phyloP scores from a whole-genome alignment of 2,888 invertebrate species.

The Criorhina ranunculi region DNA sequence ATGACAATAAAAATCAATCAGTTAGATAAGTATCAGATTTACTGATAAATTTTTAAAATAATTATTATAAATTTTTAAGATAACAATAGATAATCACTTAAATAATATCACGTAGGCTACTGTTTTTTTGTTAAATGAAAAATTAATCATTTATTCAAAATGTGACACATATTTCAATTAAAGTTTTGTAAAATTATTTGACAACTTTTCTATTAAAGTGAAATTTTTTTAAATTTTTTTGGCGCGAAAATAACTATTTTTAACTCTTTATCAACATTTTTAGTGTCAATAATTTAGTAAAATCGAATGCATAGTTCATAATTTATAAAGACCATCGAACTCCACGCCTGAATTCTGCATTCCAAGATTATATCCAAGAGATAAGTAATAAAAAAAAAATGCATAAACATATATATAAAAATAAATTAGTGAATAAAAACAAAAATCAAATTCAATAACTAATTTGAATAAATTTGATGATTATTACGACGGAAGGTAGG shows the following conservation, averaged over 20 bases:
- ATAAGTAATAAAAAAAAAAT: constrained; percentile 1
- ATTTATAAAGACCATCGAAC: constrained; percentile 7
- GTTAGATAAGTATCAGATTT: constrained; percentile 22
- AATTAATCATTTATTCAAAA: background rate
- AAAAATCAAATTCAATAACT: background rate
- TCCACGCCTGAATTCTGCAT: background rate
- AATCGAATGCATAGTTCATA: background rate
- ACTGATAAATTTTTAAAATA: background rate
- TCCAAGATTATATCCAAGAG: background rate
- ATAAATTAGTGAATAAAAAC: background rate
- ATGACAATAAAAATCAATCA: constrained; percentile 48
- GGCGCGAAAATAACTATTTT: no score
- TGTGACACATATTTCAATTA: background rate
- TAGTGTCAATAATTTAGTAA: no score
- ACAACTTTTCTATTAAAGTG: no score
- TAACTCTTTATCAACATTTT: no score
- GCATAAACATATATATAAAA: background rate
- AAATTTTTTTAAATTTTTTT: no score
- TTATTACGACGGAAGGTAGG: background rate
- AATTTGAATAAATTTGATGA: constrained; percentile 37
- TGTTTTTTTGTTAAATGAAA: background rate
- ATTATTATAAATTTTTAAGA: background rate
- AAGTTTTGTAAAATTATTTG: background rate
- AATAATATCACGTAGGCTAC: constrained; percentile 3
- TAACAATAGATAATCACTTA: constrained; percentile 18